Evolutionary conservation across 2,888 invertebrate genomes (phyloP), one percentile per base, ranked within the genome.

Genomic region (Odontocolon sp.): DNA sequence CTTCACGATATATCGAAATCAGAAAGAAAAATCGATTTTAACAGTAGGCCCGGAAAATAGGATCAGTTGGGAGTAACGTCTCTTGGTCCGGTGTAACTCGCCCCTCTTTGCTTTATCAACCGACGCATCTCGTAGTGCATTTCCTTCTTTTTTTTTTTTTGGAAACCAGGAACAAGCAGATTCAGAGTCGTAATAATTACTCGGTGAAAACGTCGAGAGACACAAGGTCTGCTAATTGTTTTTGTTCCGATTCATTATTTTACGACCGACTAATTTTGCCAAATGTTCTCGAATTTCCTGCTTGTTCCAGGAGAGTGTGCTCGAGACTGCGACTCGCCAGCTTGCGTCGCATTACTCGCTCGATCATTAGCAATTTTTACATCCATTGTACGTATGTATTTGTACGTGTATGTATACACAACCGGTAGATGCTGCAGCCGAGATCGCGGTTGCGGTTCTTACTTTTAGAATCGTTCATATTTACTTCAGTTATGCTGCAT

Each of bases 11-110:
- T 14, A 18, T 45, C 8, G 16, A 6, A 42, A 33, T 54, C 66
- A 40, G 28, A n/a, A 18, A 31, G 14, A 23, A 14, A 14, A 47
- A 2, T 52, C 38, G 23, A 16, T 18, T 31, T 14, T 54, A 18
- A 66, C 45, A 64, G 82, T 85, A 86, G 85, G 85, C 84, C 83
- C 84, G 86, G 84, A 85, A 84, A 87, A 87, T 87, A 84, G 86
- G 87, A 87, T 89, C 88, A 88, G 89, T 88, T 87, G 23, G 59
- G 28, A 33, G 45, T 54, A 61, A 38, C 40, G 38, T 52, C 23
- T 52, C 14, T 52, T 26, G 57, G 6, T 9, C 45, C 73, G 42
- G 67, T 74, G 61, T 83, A 81, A 82, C 83, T 84, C 80, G 84
- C 83, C 82, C 81, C 83, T 84, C 82, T 84, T 84, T 81, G 82